phyloP scores from a whole-genome alignment of 2,888 invertebrate species.

The Xestobium rufovillosum region DNA sequence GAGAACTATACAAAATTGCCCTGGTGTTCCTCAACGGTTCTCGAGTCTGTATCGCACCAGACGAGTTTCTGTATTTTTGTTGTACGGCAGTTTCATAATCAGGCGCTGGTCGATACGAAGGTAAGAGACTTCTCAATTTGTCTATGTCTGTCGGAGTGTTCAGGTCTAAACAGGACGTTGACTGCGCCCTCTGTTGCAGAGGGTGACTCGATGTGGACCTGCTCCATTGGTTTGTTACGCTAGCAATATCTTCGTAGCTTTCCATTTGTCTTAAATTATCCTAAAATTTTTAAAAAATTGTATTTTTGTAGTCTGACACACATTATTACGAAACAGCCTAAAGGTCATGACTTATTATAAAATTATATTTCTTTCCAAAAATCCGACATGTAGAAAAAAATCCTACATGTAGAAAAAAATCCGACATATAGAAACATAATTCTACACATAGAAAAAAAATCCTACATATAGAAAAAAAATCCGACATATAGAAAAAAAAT shows the following conservation, averaged over 20 bases:
- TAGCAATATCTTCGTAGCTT: slow-evolving; percentile 35
- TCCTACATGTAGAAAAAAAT: too few species aligned
- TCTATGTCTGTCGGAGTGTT: slow-evolving; percentile 46
- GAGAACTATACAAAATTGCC: slow-evolving; percentile 57
- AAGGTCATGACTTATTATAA: too few species aligned
- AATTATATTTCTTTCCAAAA: too few species aligned
- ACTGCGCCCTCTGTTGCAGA: slow-evolving; percentile 51
- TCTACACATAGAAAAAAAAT: too few species aligned
- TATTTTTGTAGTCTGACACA: too few species aligned
- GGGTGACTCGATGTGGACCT: slow-evolving; percentile 39
- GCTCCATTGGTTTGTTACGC: slow-evolving; percentile 39
- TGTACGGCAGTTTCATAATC: slow-evolving; percentile 93
- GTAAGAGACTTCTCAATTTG: slow-evolving; percentile 64
- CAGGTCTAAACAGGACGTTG: slow-evolving; percentile 59
- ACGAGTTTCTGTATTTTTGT: slow-evolving; percentile 66
- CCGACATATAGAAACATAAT: too few species aligned
- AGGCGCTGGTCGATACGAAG: slow-evolving; percentile 82
- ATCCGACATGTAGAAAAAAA: too few species aligned
- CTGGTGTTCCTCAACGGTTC: slow-evolving; percentile 27
- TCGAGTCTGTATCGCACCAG: slow-evolving; percentile 39
- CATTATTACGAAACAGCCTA: too few species aligned
- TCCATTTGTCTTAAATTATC: slow-evolving; percentile 36
- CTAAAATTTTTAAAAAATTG: too few species aligned
- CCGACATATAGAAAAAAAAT: too few species aligned
- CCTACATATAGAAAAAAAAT: too few species aligned